Conservation (phyloP, 2,797 vertebrate species). For the Crenuchus spilurus region DNA sequence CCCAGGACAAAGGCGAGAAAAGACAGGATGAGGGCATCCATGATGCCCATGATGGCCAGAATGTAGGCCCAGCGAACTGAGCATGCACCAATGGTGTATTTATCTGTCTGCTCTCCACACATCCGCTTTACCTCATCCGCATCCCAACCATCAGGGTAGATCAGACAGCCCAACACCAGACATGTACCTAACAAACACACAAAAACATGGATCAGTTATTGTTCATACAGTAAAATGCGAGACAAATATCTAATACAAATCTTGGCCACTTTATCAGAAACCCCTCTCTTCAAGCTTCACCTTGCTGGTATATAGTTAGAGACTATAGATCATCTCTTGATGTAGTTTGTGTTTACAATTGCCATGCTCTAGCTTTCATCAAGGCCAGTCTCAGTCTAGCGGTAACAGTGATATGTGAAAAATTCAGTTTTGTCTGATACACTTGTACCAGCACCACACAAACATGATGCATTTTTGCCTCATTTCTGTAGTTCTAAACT, state of each 20-base stretch:
- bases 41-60: conserved; percentile 97
- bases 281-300: too few species aligned
- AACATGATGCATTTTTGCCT: too few species aligned
- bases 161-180: conserved; percentile 97
- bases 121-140: conserved; percentile 96
- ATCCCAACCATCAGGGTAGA: conserved; percentile 98
- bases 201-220: neutral
- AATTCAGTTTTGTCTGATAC: too few species aligned
- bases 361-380: too few species aligned
- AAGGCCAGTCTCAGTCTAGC: too few species aligned
- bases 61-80: conserved; percentile 99
- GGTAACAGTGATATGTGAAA: too few species aligned
- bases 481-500: too few species aligned
- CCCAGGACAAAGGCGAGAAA: conserved; percentile 98
- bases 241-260: neutral
- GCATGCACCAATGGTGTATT: conserved; percentile 96
- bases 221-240: neutral
- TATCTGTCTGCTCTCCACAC: conserved; percentile 97
- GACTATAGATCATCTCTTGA: too few species aligned
- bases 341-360: too few species aligned
- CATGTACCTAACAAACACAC: conserved; percentile 83
- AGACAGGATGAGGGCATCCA: conserved; percentile 97
- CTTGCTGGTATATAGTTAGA: conserved; percentile 11
- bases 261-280: neutral
- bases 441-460: too few species aligned